Percentiles rank a stretch among this genome's conserved stretches.
Conservation (phyloP, 2,888 invertebrate genomes). For the Hypolimnas misippus region DNA sequence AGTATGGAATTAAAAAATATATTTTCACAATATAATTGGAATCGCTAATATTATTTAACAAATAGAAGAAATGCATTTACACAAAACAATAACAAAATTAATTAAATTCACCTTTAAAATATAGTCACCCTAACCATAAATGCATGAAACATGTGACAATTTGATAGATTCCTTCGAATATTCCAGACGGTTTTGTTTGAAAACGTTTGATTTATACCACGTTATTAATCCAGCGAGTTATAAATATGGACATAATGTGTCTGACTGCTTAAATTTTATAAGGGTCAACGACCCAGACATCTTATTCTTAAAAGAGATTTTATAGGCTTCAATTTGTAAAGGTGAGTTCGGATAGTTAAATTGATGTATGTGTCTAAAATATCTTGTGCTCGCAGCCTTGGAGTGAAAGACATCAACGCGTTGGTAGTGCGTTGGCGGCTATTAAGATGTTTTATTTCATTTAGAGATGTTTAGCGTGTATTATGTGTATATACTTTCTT, state of each 20-base stretch:
- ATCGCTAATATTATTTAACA: no score
- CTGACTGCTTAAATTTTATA: constrained; percentile 23
- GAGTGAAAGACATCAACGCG: constrained; percentile 13
- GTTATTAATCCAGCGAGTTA: constrained; percentile 50
- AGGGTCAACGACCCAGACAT: constrained; percentile 5
- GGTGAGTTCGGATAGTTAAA: neutral
- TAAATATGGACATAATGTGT: constrained; percentile 32
- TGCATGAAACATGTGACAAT: constrained; percentile 64
- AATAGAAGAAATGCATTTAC: no score
- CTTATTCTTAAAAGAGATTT: neutral
- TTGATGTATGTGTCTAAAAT: neutral
- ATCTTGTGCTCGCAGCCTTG: neutral
- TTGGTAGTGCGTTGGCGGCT: neutral
- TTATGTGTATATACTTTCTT: no score
- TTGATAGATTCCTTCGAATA: constrained; percentile 66
- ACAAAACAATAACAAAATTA: no score
- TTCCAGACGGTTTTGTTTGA: constrained; percentile 43
- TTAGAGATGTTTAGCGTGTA: no score
- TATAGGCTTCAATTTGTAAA: constrained; percentile 11
- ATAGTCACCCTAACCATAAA: constrained; percentile 40
- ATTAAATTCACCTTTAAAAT: neutral
- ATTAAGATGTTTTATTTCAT: neutral
- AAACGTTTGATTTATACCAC: constrained; percentile 47
- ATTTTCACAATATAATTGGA: no score
- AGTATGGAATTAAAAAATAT: no score